phyloP scores from a whole-genome alignment of 1,140 invertebrate species.

The Cheumatopsyche charites region DNA sequence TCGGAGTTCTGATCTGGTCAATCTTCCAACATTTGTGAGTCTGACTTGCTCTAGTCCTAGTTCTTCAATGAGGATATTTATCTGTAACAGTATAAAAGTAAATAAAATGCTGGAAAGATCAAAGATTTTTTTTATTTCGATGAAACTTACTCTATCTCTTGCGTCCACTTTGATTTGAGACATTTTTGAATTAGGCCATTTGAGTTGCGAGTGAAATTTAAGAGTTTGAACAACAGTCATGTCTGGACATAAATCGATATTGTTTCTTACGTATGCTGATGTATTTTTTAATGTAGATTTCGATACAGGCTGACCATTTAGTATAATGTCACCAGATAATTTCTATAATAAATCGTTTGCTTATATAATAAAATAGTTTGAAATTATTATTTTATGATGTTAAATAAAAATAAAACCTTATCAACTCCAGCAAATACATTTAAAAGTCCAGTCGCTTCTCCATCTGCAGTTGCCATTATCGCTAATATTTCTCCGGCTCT shows the following conservation, averaged over 20 bases:
- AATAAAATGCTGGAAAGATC: constrained; percentile 10
- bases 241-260: constrained; percentile 65
- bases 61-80: constrained; percentile 86
- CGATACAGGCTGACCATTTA: constrained; percentile 84
- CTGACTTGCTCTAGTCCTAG: constrained; percentile 85
- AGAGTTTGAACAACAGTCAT: constrained; percentile 84
- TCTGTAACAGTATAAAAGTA: constrained; percentile 62
- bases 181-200: constrained; percentile 64
- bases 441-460: constrained; percentile 80
- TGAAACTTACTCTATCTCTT: constrained; percentile 62
- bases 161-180: constrained; percentile 66
- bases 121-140: background rate
- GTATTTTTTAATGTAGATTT: constrained; percentile 70
- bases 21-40: constrained; percentile 74
- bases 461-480: constrained; percentile 83
- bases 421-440: constrained; percentile 79
- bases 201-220: constrained; percentile 77
- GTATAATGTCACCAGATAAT: constrained; percentile 77
- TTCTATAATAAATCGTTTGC: constrained; percentile 51
- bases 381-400: background rate
- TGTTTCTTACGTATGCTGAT: constrained; percentile 69
- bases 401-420: constrained; percentile 55
- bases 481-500: constrained; percentile 89
- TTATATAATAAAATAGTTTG: constrained; percentile 23
- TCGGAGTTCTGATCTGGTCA: constrained; percentile 86